Conservation (phyloP, 2,113 vertebrate genomes). For the Actenoides hombroni region DNA sequence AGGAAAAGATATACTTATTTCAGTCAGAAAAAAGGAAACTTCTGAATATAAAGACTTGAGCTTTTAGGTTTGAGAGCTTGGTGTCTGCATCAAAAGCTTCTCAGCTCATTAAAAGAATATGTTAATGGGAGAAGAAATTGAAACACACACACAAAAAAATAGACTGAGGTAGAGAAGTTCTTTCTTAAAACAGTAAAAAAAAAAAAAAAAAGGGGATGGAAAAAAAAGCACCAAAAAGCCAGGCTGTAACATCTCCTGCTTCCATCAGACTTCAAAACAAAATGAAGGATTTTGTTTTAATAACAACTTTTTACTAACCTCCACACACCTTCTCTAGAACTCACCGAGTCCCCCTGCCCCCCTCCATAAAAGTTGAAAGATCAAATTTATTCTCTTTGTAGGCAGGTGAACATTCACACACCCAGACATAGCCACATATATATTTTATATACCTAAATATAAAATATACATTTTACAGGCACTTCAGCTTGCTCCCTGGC, state of each 20-base stretch:
- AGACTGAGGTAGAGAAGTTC: not conserved
- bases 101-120: not conserved
- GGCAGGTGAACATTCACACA: slow-evolving; percentile 70
- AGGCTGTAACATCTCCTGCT: slow-evolving; percentile 15
- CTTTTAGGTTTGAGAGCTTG: not conserved
- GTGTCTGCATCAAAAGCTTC: not conserved
- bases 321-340: slow-evolving; percentile 50
- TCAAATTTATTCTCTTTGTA: slow-evolving; percentile 83
- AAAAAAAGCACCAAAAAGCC: not conserved
- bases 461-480: slow-evolving; percentile 83
- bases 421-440: slow-evolving; percentile 72
- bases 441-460: slow-evolving; percentile 79
- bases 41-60: not conserved
- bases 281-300: slow-evolving; percentile 73
- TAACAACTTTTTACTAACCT: slow-evolving; percentile 69
- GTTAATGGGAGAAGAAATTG: not conserved
- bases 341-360: slow-evolving; percentile 55
- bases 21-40: not conserved
- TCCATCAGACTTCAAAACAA: slow-evolving; percentile 63
- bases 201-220: not conserved
- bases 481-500: slow-evolving; percentile 63
- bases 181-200: not conserved
- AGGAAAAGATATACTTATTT: not conserved
- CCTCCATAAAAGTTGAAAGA: slow-evolving; percentile 70
- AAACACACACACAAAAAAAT: not conserved